A percentile compares a stretch with the other conserved stretches of the same genome.
These are phyloP conservation scores for Neomorphus geoffroyi DNA, from an alignment of 2,797 vertebrate genomes.

Conservation along the genomic window DNA sequence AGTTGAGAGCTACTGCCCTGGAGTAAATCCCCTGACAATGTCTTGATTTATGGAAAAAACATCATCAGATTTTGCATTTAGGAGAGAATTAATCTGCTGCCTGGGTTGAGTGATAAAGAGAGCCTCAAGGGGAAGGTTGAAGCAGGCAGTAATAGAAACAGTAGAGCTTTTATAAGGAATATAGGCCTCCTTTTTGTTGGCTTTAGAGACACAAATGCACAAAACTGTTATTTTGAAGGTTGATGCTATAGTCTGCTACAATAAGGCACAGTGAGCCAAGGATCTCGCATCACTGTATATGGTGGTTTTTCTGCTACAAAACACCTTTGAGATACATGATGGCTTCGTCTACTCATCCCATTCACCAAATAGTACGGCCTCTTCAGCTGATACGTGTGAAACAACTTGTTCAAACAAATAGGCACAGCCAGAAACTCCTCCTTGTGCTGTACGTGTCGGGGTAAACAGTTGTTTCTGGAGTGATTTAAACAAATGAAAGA, in stretches of 20 bases:
- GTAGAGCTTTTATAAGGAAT: neutral
- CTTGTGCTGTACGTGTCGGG: neutral
- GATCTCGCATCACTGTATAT: neutral
- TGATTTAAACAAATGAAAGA: neutral
- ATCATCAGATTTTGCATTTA: constrained; percentile 3
- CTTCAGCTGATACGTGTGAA: neutral
- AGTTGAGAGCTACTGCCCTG: neutral
- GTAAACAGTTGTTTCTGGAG: neutral
- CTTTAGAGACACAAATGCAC: neutral
- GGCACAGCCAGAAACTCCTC: neutral
- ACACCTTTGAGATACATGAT: neutral
- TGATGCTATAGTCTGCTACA: neutral
- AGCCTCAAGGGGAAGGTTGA: neutral
- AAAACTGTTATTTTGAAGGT: neutral
- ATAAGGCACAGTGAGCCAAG: neutral
- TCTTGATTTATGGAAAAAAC: neutral
- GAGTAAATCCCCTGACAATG: neutral
- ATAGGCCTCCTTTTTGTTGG: neutral
- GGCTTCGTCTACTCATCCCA: neutral
- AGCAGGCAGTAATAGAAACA: neutral
- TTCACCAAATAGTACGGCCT: neutral
- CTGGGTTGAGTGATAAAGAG: neutral
- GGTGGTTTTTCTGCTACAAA: neutral
- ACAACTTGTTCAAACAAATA: neutral
- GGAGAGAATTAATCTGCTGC: neutral